Evolutionary conservation across 2,113 vertebrate species (phyloP), one percentile per base, ranked within the genome.

Genomic region (Patagioenas fasciata): DNA sequence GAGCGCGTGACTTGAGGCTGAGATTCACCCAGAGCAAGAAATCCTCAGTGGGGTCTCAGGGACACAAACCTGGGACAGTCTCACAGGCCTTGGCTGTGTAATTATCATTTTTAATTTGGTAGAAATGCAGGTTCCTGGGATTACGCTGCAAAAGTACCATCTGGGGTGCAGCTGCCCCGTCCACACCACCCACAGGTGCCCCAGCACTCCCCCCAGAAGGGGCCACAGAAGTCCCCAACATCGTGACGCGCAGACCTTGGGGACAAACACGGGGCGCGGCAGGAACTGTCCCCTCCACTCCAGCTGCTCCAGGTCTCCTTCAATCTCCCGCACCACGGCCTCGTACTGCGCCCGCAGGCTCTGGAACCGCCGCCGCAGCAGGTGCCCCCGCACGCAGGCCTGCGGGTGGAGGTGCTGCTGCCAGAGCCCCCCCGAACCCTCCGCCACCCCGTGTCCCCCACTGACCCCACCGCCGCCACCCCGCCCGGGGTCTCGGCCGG

Each of bases 251-350:
- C 79, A 12, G 66, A 98, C 98, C 73, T 91, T 91, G 60, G 98
- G 80, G 51, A 88, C 88, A 79, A 99, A 99, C 25, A 65, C 24
- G 3, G 99, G 99, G 20, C 66, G 93, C 1, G 97, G 97, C 67
- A 99, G 88, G 5, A 95, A 19, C 15, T 29, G 40, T 5, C 97
- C 95, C 23, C 34, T 97, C 99, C 99, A 99, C 26, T 69, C 65
- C 87, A 99, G 93, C 57, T 80, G 93, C 9, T 85, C 79, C 95
- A 98, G 71, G 28, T 94, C 95, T 10, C 99, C 99, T 50, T 99
- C 99, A 15, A 99, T 97, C 79, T 99, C 98, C 66, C 26, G 97
- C 64, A 99, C 98, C 62, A 98, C 89, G 19, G 97, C 97, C 92
- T 99, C 98, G 95, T 99, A 99, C 32, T 99, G 98, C 14, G 85